phyloP scores from a whole-genome alignment of 2,113 vertebrate species.

The Clarias macrocephalus region DNA sequence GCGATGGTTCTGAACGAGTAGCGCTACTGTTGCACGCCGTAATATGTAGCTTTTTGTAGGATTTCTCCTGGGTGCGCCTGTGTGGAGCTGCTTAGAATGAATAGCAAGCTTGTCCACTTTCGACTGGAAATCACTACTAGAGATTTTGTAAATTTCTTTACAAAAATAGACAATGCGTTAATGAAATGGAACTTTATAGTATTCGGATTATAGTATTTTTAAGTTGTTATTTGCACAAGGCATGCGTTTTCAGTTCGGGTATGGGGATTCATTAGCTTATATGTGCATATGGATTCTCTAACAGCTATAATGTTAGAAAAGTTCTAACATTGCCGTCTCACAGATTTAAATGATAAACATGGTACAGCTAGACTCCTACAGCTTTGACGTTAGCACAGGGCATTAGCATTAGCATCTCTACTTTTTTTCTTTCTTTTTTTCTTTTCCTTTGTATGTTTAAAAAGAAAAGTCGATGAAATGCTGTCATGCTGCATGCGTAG shows the following conservation, averaged over 20 bases:
- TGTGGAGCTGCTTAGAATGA: background rate
- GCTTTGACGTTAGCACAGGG: constrained; percentile 30
- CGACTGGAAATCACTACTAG: constrained; percentile 11
- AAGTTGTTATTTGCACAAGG: constrained; percentile 32
- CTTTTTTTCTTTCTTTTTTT: background rate
- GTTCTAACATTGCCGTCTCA: background rate
- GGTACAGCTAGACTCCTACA: constrained; percentile 8
- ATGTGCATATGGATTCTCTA: constrained; percentile 14
- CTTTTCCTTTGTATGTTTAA: constrained; percentile 4
- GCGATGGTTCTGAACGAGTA: background rate
- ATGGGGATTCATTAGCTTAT: background rate
- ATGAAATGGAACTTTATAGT: constrained; percentile 32
- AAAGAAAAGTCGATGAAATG: constrained; percentile 28
- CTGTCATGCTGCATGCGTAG: constrained; percentile 42
- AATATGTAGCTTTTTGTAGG: constrained; percentile 4
- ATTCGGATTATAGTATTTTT: constrained; percentile 32
- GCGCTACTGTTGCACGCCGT: constrained; percentile 13
- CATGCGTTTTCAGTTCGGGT: background rate
- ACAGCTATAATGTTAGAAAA: background rate
- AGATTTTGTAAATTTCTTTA: constrained; percentile 21
- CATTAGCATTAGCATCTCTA: constrained; percentile 9
- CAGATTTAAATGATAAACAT: background rate
- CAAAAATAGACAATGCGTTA: constrained; percentile 24
- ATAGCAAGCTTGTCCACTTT: background rate
- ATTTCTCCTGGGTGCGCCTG: background rate